Conservation (phyloP, 1,140 invertebrate genomes). For the Mamestra configurata region DNA sequence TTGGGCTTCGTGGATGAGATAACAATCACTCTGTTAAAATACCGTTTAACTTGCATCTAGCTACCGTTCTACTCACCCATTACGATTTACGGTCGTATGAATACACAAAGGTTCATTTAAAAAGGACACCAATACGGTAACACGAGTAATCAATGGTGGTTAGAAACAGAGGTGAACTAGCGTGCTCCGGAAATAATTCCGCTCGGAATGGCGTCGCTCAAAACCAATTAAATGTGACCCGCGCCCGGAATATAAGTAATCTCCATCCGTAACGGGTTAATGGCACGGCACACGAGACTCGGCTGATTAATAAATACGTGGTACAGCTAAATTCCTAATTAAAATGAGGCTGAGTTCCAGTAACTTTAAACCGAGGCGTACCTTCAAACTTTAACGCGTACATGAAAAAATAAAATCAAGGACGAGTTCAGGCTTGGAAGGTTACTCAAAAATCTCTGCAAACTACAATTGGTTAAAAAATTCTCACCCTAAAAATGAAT, state of each 20-base stretch:
- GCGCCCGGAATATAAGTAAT: slow-evolving; percentile 42
- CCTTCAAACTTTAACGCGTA: no score
- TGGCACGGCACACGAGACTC: slow-evolving; percentile 11
- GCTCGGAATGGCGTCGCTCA: slow-evolving; percentile 32
- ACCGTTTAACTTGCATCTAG: neutral
- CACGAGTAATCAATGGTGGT: slow-evolving; percentile 14
- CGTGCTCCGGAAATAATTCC: slow-evolving; percentile 46
- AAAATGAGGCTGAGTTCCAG: slow-evolving; percentile 4
- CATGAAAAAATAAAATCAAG: neutral
- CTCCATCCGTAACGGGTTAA: slow-evolving; percentile 29
- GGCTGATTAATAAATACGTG: slow-evolving; percentile 28
- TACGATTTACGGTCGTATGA: neutral
- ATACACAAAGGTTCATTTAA: neutral
- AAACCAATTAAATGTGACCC: slow-evolving; percentile 50
- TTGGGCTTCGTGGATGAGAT: neutral
- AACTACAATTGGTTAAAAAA: neutral
- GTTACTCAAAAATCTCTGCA: neutral
- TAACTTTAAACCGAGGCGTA: neutral
- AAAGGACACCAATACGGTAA: neutral
- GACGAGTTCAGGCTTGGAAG: neutral
- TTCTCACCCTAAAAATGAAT: no score
- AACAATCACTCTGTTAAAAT: neutral
- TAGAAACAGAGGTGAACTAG: slow-evolving; percentile 14
- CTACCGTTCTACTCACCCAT: neutral
- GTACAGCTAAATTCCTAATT: neutral